These are phyloP conservation scores for Harpagoxenus sublaevis DNA, from an alignment of 2,888 invertebrate genomes.

Conservation along the genomic window DNA sequence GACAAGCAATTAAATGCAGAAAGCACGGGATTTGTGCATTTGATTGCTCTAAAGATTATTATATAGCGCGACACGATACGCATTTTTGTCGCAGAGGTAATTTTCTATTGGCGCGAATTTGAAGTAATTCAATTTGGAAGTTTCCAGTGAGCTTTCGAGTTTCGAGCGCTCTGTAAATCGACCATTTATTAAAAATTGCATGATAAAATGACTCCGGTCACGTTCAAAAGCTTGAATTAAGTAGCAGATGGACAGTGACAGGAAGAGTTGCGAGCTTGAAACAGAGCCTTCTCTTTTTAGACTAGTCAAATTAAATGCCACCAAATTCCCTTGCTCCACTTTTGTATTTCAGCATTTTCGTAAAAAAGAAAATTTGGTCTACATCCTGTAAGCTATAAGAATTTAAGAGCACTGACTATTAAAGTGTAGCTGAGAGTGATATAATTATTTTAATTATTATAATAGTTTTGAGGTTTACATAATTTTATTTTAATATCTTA, in stretches of 20 bases:
- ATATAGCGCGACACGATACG: conserved; percentile 14
- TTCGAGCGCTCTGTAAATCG: conserved; percentile 20
- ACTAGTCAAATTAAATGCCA: conserved; percentile 7
- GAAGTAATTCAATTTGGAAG: conserved; percentile 24
- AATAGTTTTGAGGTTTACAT: not conserved
- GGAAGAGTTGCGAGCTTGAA: not conserved
- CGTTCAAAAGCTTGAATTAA: conserved; percentile 34
- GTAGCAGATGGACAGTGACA: not conserved
- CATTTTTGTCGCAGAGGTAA: conserved; percentile 32
- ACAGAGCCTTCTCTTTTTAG: not conserved
- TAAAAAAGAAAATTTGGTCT: not conserved
- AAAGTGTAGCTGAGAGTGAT: not conserved
- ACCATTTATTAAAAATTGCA: conserved; percentile 39
- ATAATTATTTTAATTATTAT: not conserved
- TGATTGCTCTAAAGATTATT: conserved; percentile 38
- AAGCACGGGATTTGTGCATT: conserved; percentile 33
- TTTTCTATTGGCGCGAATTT: conserved; percentile 33
- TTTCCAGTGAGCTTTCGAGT: not conserved
- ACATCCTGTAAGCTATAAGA: not conserved
- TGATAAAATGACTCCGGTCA: conserved; percentile 27
- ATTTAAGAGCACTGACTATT: not conserved
- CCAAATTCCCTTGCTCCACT: not conserved
- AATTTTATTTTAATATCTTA: conserved; percentile 3
- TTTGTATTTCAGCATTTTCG: not conserved
- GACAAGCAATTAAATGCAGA: conserved; percentile 41